A percentile compares a stretch with the other conserved stretches of the same genome.
Evolutionary conservation across 1,140 invertebrate species (phyloP).

Genomic region (Drosophila rufa): DNA sequence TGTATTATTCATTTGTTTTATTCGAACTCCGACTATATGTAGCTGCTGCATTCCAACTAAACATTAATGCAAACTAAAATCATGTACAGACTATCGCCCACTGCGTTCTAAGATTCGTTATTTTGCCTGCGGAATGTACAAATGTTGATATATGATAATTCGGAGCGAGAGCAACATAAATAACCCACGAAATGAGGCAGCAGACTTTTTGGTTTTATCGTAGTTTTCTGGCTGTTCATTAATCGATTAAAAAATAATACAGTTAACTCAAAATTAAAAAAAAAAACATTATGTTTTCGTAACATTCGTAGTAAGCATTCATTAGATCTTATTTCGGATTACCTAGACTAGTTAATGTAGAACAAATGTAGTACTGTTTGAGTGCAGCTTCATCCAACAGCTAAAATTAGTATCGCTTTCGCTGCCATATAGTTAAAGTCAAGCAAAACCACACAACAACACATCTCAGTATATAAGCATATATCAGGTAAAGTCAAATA

Average conservation of each 20-base stretch:
- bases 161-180: constrained; percentile 35
- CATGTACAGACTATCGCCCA: constrained; percentile 65
- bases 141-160: constrained; percentile 39
- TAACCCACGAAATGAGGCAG: constrained; percentile 24
- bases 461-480: constrained; percentile 24
- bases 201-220: constrained; percentile 36
- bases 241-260: constrained; percentile 27
- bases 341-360: constrained; percentile 47
- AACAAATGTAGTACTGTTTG: constrained; percentile 48
- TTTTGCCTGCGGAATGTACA: constrained; percentile 74
- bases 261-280: constrained; percentile 19
- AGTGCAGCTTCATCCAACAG: constrained; percentile 47
- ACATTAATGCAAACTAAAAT: constrained; percentile 27
- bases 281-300: constrained; percentile 18
- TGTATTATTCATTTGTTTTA: constrained; percentile 33
- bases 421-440: constrained; percentile 43
- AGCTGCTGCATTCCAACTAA: constrained; percentile 56
- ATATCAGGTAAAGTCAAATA: constrained; percentile 18
- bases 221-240: constrained; percentile 62
- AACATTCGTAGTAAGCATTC: constrained; percentile 47
- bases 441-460: constrained; percentile 47
- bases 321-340: constrained; percentile 21
- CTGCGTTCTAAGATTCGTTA: constrained; percentile 65
- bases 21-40: constrained; percentile 40
- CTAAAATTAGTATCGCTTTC: constrained; percentile 61